Percentiles rank a stretch among this genome's conserved stretches.
Conservation (phyloP, 2,113 vertebrate species). For the Pheucticus melanocephalus region DNA sequence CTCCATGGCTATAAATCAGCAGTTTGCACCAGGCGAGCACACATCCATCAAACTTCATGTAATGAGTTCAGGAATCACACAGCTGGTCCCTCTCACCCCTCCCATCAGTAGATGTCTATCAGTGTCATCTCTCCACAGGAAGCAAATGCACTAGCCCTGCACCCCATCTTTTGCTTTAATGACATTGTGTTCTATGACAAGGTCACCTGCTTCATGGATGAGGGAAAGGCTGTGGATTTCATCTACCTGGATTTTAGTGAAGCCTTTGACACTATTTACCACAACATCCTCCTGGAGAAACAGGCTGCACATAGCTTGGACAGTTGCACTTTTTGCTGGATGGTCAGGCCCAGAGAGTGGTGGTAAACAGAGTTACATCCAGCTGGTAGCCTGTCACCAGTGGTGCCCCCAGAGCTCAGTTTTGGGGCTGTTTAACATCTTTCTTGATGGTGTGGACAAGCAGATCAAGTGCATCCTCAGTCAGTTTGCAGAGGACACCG, state of each 20-base stretch:
- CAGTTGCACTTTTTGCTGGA: background rate
- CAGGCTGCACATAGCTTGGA: background rate
- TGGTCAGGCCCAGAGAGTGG: background rate
- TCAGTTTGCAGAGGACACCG: background rate
- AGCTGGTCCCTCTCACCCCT: background rate
- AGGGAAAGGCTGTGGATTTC: background rate
- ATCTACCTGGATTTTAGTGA: background rate
- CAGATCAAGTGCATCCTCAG: rapidly evolving
- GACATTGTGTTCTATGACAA: background rate
- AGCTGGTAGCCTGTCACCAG: no score
- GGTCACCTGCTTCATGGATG: background rate
- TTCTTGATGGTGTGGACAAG: background rate
- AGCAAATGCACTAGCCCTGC: background rate
- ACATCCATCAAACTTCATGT: background rate
- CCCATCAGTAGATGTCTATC: background rate
- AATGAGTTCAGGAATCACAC: background rate
- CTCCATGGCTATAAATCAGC: background rate
- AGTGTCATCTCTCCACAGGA: background rate
- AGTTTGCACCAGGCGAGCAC: background rate
- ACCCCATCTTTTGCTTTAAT: background rate
- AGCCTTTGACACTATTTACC: background rate
- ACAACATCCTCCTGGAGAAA: background rate
- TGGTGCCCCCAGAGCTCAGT: background rate
- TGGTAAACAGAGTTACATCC: background rate
- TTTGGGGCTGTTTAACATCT: background rate